Base-by-base conservation (phyloP, 2,113 vertebrate species). In the Arothron firmamentum region DNA sequence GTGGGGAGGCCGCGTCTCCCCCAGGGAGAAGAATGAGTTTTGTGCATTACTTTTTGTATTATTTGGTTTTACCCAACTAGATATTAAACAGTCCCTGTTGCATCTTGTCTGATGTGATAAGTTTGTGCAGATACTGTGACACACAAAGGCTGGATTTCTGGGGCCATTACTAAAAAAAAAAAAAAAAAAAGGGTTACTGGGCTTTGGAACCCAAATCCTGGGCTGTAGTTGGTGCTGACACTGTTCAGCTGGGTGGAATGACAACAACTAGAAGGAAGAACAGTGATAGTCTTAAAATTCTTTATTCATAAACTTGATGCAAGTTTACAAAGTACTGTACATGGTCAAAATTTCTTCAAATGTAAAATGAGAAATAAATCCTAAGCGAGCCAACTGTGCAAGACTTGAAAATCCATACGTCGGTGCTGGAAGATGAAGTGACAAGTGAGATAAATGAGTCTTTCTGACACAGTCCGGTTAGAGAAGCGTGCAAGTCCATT, bases 231-330 rank as follows among this genome's bases (percentile, higher is more conserved):
- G 25, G 3, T 5, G 6, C 21, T 23, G 21, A 2, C 21, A 31
- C 28, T 31, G 28, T 31, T 31, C 28, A 31, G 6, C 6, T 1
- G 5, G 28, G 28, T 31, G 28, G 8, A 14, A 45, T 45, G 43
- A 45, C 16, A 14, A 45, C 6, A 47, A 47, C 45, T n/a, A 47
- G 5, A 2, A 47, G 45, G 45, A 47, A 18, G 50, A 71, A 59
- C 62, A 60, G 34, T 9, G 20, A 64, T 79, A 75, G 69, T 78
- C 74, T 82, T 90, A 90, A 90, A 91, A 91, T 88, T 90, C 87
- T 92, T 92, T 92, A 92, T 91, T 92, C 82, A 92, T 92, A 92
- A 92, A 92, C 91, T 92, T 92, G 91, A 92, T 92, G 91, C 90
- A 92, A 92, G 91, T 92, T 92, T 91, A 92, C 87, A 91, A 92